Conservation (phyloP, 1,140 invertebrate species). For the Himalopsyche phryganea region DNA sequence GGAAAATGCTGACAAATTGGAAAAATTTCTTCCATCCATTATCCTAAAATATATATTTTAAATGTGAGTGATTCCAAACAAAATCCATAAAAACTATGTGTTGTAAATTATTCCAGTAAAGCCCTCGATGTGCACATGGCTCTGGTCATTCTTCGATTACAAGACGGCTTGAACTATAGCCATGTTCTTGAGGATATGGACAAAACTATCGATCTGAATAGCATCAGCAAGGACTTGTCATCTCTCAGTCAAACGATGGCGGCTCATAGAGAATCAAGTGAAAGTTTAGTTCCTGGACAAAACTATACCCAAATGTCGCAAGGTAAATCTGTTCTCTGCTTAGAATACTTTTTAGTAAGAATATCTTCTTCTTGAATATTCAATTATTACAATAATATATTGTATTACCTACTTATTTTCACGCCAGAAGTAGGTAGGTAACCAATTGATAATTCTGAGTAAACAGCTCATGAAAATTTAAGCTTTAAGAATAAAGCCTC, state of each 20-base stretch:
- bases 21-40: too few species aligned
- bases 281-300: conserved; percentile 28
- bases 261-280: conserved; percentile 27
- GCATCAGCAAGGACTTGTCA: conserved; percentile 32
- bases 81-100: too few species aligned
- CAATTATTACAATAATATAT: too few species aligned
- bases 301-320: conserved; percentile 63
- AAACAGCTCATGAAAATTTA: too few species aligned
- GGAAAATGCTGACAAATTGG: too few species aligned
- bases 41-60: too few species aligned
- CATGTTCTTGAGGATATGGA: conserved; percentile 57
- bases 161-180: conserved; percentile 75
- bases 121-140: conserved; percentile 90
- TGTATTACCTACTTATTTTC: neutral
- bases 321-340: conserved; percentile 54
- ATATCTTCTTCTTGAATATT: neutral
- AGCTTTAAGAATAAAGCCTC: too few species aligned
- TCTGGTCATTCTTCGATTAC: conserved; percentile 79
- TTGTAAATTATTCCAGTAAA: conserved; percentile 61
- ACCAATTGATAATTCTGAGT: too few species aligned
- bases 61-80: too few species aligned
- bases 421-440: neutral
- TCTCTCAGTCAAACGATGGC: conserved; percentile 29
- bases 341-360: too few species aligned
- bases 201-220: conserved; percentile 31